Conservation (phyloP, 1,140 invertebrate genomes). For the Trichonephila inaurata region DNA sequence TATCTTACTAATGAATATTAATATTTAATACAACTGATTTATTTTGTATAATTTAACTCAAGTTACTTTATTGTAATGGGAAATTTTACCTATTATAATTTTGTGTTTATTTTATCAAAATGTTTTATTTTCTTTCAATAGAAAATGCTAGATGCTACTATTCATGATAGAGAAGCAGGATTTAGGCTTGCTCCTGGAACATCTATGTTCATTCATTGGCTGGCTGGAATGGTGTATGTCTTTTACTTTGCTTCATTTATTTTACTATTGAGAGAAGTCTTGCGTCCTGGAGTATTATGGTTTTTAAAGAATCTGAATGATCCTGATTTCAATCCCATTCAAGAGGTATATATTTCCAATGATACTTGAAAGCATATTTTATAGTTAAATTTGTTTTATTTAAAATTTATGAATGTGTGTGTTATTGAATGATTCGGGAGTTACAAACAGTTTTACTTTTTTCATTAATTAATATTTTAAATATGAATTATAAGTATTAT, state of each 20-base stretch:
- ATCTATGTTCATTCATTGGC: slow-evolving; percentile 99
- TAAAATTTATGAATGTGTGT: no score
- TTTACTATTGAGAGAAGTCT: slow-evolving; percentile 93
- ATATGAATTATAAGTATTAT: no score
- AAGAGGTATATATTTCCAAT: slow-evolving; percentile 84
- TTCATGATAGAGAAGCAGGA: slow-evolving; percentile 89
- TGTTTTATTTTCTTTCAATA: slow-evolving; percentile 77
- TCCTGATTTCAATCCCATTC: slow-evolving; percentile 99
- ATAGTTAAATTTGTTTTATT: not conserved
- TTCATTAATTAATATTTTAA: no score
- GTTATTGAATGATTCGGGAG: no score
- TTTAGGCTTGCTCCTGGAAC: slow-evolving; percentile 95
- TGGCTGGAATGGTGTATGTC: slow-evolving; percentile 99
- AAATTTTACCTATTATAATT: not conserved
- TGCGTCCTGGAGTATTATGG: slow-evolving; percentile 97
- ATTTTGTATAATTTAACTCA: no score
- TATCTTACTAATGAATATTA: no score
- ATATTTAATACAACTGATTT: no score
- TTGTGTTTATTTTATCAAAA: not conserved
- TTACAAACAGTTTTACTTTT: no score
- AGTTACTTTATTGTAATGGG: no score
- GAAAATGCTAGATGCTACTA: slow-evolving; percentile 95
- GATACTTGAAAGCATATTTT: not conserved
- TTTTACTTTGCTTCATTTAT: slow-evolving; percentile 99
- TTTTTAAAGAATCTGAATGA: slow-evolving; percentile 98